Percentiles rank a stretch among this genome's conserved stretches.
phyloP scores from a whole-genome alignment of 2,113 vertebrate genomes.

The Cheilinus undulatus region DNA sequence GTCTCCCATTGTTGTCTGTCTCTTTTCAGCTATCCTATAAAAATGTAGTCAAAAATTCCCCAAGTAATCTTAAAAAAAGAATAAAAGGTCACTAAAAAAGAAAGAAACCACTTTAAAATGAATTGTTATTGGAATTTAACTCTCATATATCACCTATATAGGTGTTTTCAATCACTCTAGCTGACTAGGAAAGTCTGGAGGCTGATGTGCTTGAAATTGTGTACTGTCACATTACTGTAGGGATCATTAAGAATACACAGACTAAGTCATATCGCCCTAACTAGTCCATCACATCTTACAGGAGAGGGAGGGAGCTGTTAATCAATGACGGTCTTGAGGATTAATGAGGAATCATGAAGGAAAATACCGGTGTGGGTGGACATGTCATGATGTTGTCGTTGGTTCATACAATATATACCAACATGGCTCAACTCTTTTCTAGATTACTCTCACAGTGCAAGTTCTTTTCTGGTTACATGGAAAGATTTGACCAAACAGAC shows the following conservation, averaged over 20 bases:
- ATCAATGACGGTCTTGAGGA: not conserved
- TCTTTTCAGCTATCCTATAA: too few relatives aligned
- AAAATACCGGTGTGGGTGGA: not conserved
- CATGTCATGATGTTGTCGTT: not conserved
- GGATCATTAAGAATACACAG: not conserved
- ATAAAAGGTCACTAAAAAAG: too few relatives aligned
- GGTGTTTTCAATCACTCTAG: too few relatives aligned
- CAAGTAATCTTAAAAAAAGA: too few relatives aligned
- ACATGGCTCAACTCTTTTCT: not conserved
- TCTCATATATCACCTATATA: not conserved
- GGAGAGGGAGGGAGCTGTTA: not conserved
- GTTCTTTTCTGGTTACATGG: not conserved
- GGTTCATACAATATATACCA: not conserved
- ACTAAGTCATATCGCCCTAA: not conserved
- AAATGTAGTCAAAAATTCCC: too few relatives aligned
- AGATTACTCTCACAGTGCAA: not conserved
- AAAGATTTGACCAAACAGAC: not conserved
- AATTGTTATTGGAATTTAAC: not conserved
- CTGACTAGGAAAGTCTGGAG: too few relatives aligned
- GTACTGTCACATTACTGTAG: too few relatives aligned
- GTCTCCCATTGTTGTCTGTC: too few relatives aligned
- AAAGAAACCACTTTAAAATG: not conserved
- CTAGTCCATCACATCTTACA: not conserved
- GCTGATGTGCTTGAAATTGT: too few relatives aligned
- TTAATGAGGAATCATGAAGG: slow-evolving; percentile 1